These are phyloP conservation scores for Chunga burmeisteri DNA, from an alignment of 2,113 vertebrate species.

Conservation along the genomic window DNA sequence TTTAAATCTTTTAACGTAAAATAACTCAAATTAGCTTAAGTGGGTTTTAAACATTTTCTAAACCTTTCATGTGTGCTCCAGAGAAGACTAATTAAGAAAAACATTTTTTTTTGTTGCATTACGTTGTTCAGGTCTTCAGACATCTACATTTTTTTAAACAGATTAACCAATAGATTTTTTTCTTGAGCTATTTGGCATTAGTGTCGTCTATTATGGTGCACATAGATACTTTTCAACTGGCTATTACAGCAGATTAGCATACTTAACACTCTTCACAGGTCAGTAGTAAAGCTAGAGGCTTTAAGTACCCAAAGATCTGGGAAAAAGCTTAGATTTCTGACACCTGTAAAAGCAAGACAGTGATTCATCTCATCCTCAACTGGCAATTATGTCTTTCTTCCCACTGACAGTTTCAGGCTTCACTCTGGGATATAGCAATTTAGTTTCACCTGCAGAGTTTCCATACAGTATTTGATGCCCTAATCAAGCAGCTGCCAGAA, in stretches of 20 bases:
- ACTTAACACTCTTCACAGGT: not conserved
- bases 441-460: not conserved
- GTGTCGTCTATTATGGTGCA: not conserved
- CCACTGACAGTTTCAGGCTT: not conserved
- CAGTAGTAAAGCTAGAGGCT: not conserved
- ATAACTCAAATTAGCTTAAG: not conserved
- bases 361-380: not conserved
- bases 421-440: not conserved
- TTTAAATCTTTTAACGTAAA: not conserved
- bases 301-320: not conserved
- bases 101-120: not conserved
- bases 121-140: not conserved
- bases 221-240: fast-evolving
- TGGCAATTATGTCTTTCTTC: not conserved
- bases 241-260: not conserved
- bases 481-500: not conserved
- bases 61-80: not conserved
- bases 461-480: not conserved
- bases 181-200: not conserved
- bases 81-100: not conserved
- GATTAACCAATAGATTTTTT: not conserved
- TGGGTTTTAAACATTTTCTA: not conserved
- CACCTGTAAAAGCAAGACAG: not conserved
- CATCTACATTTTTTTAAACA: not conserved
- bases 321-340: not conserved